Conservation (phyloP, 2,113 vertebrate species). For the Bos javanicus region DNA sequence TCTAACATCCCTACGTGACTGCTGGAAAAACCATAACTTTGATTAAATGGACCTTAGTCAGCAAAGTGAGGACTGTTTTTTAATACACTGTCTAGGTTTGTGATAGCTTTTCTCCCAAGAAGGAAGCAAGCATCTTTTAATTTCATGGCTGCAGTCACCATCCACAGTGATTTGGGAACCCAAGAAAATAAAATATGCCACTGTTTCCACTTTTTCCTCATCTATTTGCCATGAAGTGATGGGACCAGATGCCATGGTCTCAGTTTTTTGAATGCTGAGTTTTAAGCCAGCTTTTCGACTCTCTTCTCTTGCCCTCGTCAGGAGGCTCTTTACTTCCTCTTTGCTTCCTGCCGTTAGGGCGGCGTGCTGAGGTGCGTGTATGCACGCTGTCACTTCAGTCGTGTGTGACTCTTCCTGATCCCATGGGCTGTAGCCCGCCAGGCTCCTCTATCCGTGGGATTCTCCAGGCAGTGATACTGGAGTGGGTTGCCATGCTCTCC, state of each 20-base stretch:
- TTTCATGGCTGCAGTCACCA: background rate
- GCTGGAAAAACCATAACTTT: background rate
- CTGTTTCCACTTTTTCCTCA: background rate
- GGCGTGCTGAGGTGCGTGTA: fast-evolving
- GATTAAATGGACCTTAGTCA: background rate
- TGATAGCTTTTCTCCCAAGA: background rate
- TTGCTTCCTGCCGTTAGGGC: background rate
- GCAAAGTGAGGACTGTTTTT: background rate
- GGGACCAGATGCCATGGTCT: background rate
- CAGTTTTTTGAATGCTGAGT: background rate
- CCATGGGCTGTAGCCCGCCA: background rate
- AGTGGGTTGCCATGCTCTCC: background rate
- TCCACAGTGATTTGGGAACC: background rate
- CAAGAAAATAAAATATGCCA: background rate
- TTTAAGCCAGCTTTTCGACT: background rate
- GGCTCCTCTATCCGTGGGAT: background rate
- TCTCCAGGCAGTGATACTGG: background rate
- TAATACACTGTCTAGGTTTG: background rate
- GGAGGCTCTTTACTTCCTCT: background rate
- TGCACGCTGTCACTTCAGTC: background rate
- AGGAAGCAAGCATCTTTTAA: background rate
- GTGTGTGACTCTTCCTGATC: background rate
- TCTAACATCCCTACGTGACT: background rate
- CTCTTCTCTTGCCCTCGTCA: background rate
- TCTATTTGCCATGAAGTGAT: background rate